phyloP scores from a whole-genome alignment of 2,888 invertebrate genomes.

The Enchytraeus crypticus region DNA sequence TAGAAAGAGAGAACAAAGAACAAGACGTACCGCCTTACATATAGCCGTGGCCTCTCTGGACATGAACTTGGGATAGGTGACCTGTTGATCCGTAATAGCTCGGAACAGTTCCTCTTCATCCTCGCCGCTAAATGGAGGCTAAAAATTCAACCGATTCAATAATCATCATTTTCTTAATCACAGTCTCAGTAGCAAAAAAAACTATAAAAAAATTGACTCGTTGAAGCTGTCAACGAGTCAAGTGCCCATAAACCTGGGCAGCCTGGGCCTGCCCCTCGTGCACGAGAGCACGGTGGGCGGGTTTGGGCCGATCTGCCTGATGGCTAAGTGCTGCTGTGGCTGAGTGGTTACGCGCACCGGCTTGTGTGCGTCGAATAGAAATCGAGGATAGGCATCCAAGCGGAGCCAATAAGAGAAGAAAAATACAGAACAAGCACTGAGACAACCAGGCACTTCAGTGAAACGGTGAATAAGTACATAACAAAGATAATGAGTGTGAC shows the following conservation, averaged over 20 bases:
- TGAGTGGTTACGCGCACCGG: too few relatives aligned
- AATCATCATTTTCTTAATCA: not conserved
- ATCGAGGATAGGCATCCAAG: too few relatives aligned
- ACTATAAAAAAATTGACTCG: too few relatives aligned
- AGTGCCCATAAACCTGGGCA: constrained; percentile 12
- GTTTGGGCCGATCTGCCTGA: constrained; percentile 17
- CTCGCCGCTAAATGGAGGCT: constrained; percentile 96
- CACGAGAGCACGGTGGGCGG: constrained; percentile 15
- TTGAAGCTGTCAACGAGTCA: constrained; percentile 18
- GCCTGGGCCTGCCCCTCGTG: constrained; percentile 1
- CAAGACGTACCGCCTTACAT: constrained; percentile 85
- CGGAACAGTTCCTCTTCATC: constrained; percentile 98
- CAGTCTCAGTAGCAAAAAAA: too few relatives aligned
- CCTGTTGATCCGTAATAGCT: constrained; percentile 95
- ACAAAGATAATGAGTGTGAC: too few relatives aligned
- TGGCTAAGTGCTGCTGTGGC: too few relatives aligned
- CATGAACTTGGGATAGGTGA: constrained; percentile 82
- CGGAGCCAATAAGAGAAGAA: too few relatives aligned
- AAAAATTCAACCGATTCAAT: too few relatives aligned
- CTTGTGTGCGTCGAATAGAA: too few relatives aligned
- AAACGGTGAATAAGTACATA: too few relatives aligned
- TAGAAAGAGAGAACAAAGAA: not conserved
- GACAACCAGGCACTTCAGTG: too few relatives aligned
- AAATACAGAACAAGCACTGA: too few relatives aligned
- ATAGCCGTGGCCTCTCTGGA: constrained; percentile 90